Evolutionary conservation across 2,113 vertebrate genomes (phyloP).

Genomic region (Hemicordylus capensis): DNA sequence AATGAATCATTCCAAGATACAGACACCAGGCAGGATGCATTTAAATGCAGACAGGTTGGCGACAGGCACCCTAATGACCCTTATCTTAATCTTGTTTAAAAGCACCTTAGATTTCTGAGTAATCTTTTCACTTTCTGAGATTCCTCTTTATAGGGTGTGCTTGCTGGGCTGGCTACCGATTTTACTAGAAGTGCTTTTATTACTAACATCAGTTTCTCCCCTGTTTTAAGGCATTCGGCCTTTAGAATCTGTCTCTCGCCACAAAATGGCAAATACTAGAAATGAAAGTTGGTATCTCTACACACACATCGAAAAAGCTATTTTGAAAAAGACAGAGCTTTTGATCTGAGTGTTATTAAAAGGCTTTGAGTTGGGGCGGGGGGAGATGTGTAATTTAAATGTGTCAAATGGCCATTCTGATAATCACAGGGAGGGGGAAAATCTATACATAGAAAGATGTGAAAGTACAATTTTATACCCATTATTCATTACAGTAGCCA

Average conservation of each 20-base stretch:
- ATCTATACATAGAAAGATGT: neutral
- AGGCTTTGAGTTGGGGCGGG: neutral
- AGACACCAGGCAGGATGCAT: conserved; percentile 83
- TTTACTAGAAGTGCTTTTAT: conserved; percentile 66
- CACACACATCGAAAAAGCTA: neutral
- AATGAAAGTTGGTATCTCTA: neutral
- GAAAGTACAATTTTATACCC: neutral
- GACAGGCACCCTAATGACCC: conserved; percentile 89
- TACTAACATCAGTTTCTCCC: conserved; percentile 25
- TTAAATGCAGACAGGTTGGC: conserved; percentile 89
- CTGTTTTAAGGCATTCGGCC: neutral
- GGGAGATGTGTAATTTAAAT: neutral
- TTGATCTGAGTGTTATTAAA: neutral
- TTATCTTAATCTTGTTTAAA: conserved; percentile 94
- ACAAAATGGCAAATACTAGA: conserved; percentile 22
- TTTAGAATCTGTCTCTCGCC: conserved; percentile 1
- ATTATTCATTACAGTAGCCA: neutral
- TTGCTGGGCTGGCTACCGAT: conserved; percentile 63
- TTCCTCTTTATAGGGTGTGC: conserved; percentile 78
- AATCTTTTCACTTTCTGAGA: conserved; percentile 85
- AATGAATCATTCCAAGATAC: conserved; percentile 74
- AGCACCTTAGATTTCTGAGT: conserved; percentile 87
- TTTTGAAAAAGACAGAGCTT: neutral
- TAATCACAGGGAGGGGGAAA: neutral
- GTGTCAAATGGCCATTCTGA: neutral